Evolutionary conservation across 2,113 vertebrate species (phyloP).

Genomic region (Eretmochelys imbricata): DNA sequence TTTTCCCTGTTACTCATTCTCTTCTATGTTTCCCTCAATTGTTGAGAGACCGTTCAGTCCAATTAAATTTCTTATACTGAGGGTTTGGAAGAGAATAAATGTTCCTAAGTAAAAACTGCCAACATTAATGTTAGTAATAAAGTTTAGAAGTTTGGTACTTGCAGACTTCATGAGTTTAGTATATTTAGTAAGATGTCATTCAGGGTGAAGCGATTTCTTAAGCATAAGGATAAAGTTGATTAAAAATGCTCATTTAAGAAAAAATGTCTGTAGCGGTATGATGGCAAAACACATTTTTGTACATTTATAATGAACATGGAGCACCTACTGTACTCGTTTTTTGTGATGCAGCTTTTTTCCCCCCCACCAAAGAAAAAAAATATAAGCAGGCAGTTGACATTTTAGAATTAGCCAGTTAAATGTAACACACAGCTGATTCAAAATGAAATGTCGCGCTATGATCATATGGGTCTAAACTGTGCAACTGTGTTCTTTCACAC

Average conservation of each 20-base stretch:
- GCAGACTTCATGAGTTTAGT: neutral
- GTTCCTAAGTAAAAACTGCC: neutral
- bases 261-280: neutral
- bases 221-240: neutral
- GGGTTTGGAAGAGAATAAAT: neutral
- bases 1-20: neutral
- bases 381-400: rapidly evolving
- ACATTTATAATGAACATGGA: neutral
- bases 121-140: neutral
- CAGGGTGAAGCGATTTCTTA: neutral
- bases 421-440: neutral
- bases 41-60: neutral
- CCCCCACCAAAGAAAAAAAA: neutral
- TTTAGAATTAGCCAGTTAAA: neutral
- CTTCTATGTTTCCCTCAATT: neutral
- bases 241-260: neutral
- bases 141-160: neutral
- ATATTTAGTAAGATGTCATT: rapidly evolving
- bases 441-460: neutral
- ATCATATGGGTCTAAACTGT: neutral
- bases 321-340: rapidly evolving
- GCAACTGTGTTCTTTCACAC: neutral
- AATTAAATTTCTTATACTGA: neutral
- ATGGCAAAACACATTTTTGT: neutral
- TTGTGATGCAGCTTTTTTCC: neutral